phyloP scores from a whole-genome alignment of 2,888 invertebrate species.

The Euplagia quadripunctaria region DNA sequence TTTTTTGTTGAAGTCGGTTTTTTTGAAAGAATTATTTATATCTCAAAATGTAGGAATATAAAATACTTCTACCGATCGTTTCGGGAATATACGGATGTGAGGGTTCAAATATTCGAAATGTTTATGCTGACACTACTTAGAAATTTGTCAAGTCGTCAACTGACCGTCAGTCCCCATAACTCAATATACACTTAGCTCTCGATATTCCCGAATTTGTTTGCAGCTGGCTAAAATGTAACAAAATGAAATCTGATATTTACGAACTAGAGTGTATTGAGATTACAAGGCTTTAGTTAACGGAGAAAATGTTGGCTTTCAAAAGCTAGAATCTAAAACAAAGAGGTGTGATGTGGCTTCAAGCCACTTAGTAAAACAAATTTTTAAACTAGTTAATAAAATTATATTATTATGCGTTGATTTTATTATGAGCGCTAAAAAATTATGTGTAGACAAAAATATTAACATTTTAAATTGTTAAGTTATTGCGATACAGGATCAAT shows the following conservation, averaged over 20 bases:
- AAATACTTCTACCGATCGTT: too few relatives aligned
- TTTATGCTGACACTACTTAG: slow-evolving; percentile 31
- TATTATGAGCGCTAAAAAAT: too few relatives aligned
- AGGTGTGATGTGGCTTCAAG: background rate
- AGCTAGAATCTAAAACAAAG: background rate
- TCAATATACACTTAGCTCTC: slow-evolving; percentile 24
- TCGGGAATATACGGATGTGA: too few relatives aligned
- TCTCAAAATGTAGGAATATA: too few relatives aligned
- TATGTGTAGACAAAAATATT: too few relatives aligned
- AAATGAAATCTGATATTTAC: background rate
- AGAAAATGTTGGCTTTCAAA: background rate
- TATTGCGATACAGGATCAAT: too few relatives aligned
- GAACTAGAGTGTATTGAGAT: background rate
- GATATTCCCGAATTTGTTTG: slow-evolving; percentile 5
- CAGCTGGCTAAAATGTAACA: background rate
- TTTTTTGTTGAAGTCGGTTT: too few relatives aligned
- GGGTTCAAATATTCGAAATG: background rate
- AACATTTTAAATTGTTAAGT: too few relatives aligned
- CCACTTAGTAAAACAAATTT: too few relatives aligned
- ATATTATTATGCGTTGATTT: too few relatives aligned
- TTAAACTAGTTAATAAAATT: too few relatives aligned
- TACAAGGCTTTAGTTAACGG: background rate
- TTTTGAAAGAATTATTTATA: too few relatives aligned
- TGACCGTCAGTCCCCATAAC: slow-evolving; percentile 43
- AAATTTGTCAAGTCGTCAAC: slow-evolving; percentile 24